Base-by-base conservation (phyloP, 2,797 vertebrate genomes). In the Tauraco hartlaubi region DNA sequence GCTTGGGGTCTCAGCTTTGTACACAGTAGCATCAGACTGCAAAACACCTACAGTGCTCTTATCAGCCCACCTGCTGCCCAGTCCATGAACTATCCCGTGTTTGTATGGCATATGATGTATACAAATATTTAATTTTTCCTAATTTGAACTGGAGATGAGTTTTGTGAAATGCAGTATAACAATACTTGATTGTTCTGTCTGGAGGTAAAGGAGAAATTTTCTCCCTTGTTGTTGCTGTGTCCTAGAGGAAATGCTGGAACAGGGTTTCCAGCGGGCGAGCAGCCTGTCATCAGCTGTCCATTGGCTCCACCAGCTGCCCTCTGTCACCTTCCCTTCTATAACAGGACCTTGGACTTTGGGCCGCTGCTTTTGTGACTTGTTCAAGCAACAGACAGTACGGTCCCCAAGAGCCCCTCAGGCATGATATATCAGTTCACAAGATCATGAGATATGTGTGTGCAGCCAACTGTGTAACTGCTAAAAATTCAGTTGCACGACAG, bases 401-500 rank as follows among this genome's bases (percentile, higher is more conserved):
- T 37, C 0, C 1, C 23, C 14, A 44, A 3, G 46, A 58, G 25
- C 4, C 39, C 5, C 1, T 62, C 9, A 15, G 46, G 58, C 44
- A 23, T 5, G 31, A n/a, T 43, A 3, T 11, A 49, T 43, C 39
- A 9, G 10, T 0, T 84, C 55, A 56, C 23, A 41, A 4, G 37
- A 21, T 5, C 0, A 18, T 49, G 51, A 85, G 15, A 56, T 31
- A 43, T 12, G 43, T 4, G 31, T 15, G 59, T 66, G 71, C 55
- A 95, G 49, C 63, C 71, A 21, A 6, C 48, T 39, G 35, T 31
- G 35, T 28, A 31, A 12, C 74, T 18, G n/a, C 46, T 21, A 43
- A 23, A 58, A 74, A n/a, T 10, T 26, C 17, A 13, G 2, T 44
- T 48, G 6, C 17, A 1, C 0, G 8, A 9, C 1, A 33, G 33